phyloP scores from a whole-genome alignment of 64 coral and sea anemone genomes.

The Cladopsammia gracilis region DNA sequence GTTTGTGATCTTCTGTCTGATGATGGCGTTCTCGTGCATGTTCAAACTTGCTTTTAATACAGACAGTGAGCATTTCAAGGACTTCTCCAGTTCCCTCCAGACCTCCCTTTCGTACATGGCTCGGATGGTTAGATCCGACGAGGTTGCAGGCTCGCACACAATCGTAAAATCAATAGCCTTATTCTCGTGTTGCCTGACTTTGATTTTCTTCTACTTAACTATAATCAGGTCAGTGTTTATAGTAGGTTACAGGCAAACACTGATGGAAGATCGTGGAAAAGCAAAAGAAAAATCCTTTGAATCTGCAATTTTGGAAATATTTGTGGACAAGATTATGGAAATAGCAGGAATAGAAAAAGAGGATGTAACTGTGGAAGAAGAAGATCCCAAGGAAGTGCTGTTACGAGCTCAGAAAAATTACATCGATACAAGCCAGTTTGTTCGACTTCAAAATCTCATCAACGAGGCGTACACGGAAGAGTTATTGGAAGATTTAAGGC shows the following conservation, averaged over 20 bases:
- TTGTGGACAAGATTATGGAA: conserved; percentile 47
- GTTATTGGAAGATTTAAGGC: conserved; percentile 35
- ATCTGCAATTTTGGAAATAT: conserved; percentile 57
- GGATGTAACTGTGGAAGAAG: not conserved
- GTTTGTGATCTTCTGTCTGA: conserved; percentile 55
- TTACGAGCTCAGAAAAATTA: conserved; percentile 64
- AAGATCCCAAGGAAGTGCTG: conserved; percentile 37
- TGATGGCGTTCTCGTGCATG: conserved; percentile 72
- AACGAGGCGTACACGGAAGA: conserved; percentile 71
- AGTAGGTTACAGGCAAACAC: conserved; percentile 46
- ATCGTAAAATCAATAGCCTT: conserved; percentile 5
- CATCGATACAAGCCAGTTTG: conserved; percentile 57
- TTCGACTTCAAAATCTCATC: conserved; percentile 33
- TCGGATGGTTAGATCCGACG: conserved; percentile 31
- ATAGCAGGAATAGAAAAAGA: conserved; percentile 39
- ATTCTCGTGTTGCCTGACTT: conserved; percentile 47
- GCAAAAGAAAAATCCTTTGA: conserved; percentile 2
- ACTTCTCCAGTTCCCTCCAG: conserved; percentile 52
- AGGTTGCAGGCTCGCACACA: conserved; percentile 11
- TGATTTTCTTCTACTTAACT: conserved; percentile 73
- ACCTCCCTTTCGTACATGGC: conserved; percentile 63
- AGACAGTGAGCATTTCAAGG: conserved; percentile 56
- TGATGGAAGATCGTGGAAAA: conserved; percentile 22
- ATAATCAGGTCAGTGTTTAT: conserved; percentile 57
- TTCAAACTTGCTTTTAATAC: conserved; percentile 69